Evolutionary conservation across 2,888 invertebrate species (phyloP).

Genomic region (Epinotia brunnichana): DNA sequence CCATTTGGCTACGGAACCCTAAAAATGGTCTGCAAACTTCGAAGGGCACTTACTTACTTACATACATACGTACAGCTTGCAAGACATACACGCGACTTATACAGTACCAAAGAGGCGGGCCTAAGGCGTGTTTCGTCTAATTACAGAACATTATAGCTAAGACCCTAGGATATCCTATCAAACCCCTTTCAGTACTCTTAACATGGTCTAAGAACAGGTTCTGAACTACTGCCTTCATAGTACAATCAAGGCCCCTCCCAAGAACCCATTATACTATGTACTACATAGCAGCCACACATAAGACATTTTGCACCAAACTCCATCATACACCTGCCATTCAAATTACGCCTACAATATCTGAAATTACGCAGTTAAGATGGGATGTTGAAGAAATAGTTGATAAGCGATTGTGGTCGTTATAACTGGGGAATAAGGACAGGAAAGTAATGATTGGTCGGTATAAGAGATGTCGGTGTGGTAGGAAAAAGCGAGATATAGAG

Average conservation of each 20-base stretch:
- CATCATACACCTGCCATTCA: constrained; percentile 49
- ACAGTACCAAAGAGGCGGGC: too few relatives aligned
- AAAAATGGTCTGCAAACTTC: too few relatives aligned
- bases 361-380: constrained; percentile 17
- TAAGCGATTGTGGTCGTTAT: not conserved
- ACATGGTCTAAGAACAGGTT: constrained; percentile 21
- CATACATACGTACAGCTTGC: too few relatives aligned
- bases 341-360: constrained; percentile 45
- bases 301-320: constrained; percentile 42
- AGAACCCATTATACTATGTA: constrained; percentile 25
- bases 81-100: too few relatives aligned
- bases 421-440: not conserved
- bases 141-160: constrained; percentile 10
- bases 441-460: not conserved
- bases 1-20: too few relatives aligned
- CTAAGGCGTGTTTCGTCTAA: not conserved
- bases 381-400: not conserved
- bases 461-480: not conserved
- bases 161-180: not conserved
- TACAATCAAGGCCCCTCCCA: constrained; percentile 20
- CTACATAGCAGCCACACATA: constrained; percentile 38
- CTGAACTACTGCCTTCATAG: constrained; percentile 30
- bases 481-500: constrained; percentile 28
- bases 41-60: too few relatives aligned
- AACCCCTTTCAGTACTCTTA: constrained; percentile 12